Base-by-base conservation (phyloP, 2,797 vertebrate genomes). In the Bovichtus diacanthus region DNA sequence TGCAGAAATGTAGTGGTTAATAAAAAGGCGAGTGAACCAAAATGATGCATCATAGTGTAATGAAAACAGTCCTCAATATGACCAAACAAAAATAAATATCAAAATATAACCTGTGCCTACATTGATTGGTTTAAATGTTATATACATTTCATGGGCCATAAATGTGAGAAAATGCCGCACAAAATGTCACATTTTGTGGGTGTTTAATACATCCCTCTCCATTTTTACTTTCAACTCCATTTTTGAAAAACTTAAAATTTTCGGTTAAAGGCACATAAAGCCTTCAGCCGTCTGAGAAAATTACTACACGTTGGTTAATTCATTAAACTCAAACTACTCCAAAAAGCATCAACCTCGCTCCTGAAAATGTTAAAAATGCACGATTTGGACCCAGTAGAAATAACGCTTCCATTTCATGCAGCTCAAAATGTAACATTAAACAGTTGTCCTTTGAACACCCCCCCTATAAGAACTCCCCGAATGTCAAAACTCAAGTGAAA, bases 321-420 rank as follows among this genome's bases (percentile, higher is more conserved):
- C 18, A 13, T n/a, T 21, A 51, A 29, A 34, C 10, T 18, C 21
- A 60, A 72, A 51, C 2, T 8, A 34, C 16, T 9, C 18, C 15
- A n/a, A 51, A 58, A 16, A 53, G 0, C 4, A 47, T 49, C 9
- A 36, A 29, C 3, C 10, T 31, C 44, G 2, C 10, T 59, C 25
- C 38, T 36, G 6, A 49, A 75, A 73, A 74, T 67, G n/a, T 47
- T 19, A 7, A 19, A 47, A 51, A 70, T 38, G 13, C 10, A 31
- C 27, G 39, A 60, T 27, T 74, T 50, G 27, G 38, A 54, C 51
- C 29, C 34, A 12, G 12, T 15, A 18, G 6, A 59, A 44, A 39
- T 50, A 27, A 34, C 27, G 2, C 18, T 49, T 19, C 39, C 34
- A 21, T 25, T 39, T 65, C 54, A 29, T 25, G 29, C 3, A 1